Conservation (phyloP, 2,888 invertebrate species). For the Luperina testacea region DNA sequence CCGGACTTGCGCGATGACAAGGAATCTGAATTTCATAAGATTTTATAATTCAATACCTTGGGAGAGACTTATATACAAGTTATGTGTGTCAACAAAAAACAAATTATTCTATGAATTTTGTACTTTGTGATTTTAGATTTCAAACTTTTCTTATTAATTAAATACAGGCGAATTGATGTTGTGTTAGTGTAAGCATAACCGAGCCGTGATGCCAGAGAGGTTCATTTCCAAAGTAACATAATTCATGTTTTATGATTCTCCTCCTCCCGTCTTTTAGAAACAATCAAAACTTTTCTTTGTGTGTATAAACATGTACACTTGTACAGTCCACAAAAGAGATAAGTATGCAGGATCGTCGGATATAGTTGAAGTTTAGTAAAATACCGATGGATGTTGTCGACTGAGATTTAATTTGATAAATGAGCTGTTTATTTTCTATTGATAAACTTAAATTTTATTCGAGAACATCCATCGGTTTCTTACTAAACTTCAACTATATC, state of each 20-base stretch:
- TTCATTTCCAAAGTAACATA: background rate
- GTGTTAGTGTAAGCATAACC: background rate
- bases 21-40: conserved; percentile 25
- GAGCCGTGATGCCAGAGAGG: background rate
- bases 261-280: background rate
- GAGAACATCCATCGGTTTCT: too few relatives aligned
- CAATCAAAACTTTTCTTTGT: conserved; percentile 9
- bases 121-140: conserved; percentile 3
- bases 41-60: conserved; percentile 3
- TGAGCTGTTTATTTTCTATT: too few relatives aligned
- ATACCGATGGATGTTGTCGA: too few relatives aligned
- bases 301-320: background rate
- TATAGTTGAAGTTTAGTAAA: too few relatives aligned
- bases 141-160: background rate
- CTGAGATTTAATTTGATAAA: too few relatives aligned
- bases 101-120: conserved; percentile 7
- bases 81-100: background rate
- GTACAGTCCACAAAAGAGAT: too few relatives aligned
- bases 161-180: background rate
- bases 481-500: too few relatives aligned
- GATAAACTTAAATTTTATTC: too few relatives aligned
- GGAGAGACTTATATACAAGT: conserved; percentile 6
- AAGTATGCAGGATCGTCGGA: too few relatives aligned
- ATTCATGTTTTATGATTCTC: background rate
- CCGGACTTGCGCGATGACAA: background rate